A percentile compares a stretch with the other conserved stretches of the same genome.
These are phyloP conservation scores for Tetheella fluctuosa DNA, from an alignment of 2,888 invertebrate species.

Conservation along the genomic window DNA sequence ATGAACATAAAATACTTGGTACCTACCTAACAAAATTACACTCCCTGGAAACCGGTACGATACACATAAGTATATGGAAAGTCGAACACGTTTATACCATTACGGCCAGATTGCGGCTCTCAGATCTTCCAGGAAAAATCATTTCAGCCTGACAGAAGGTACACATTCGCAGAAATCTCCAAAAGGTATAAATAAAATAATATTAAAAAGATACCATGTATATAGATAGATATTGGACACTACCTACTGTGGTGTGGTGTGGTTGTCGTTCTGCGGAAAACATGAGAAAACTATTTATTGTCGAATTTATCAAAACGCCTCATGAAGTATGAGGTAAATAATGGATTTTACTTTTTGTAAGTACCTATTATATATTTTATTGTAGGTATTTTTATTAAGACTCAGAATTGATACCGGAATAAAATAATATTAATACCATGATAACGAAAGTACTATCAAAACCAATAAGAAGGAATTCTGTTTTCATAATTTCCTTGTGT, in stretches of 20 bases:
- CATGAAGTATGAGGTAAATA: too few relatives aligned
- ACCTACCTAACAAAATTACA: too few relatives aligned
- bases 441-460: background rate
- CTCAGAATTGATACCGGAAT: too few relatives aligned
- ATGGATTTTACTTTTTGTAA: too few relatives aligned
- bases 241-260: background rate
- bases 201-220: background rate
- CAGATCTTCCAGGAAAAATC: background rate
- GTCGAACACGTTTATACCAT: background rate
- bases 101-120: background rate
- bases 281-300: too few relatives aligned
- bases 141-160: background rate
- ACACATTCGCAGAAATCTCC: background rate
- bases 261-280: too few relatives aligned
- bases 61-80: background rate
- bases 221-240: background rate
- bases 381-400: too few relatives aligned
- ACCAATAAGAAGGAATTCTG: background rate
- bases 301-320: too few relatives aligned
- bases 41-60: too few relatives aligned
- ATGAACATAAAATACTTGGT: too few relatives aligned
- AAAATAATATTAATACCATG: background rate
- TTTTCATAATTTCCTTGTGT: background rate
- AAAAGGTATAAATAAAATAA: background rate
- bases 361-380: too few relatives aligned